A percentile compares a stretch with the other conserved stretches of the same genome.
These are phyloP conservation scores for Theretra japonica DNA, from an alignment of 2,888 invertebrate species.

Conservation along the genomic window DNA sequence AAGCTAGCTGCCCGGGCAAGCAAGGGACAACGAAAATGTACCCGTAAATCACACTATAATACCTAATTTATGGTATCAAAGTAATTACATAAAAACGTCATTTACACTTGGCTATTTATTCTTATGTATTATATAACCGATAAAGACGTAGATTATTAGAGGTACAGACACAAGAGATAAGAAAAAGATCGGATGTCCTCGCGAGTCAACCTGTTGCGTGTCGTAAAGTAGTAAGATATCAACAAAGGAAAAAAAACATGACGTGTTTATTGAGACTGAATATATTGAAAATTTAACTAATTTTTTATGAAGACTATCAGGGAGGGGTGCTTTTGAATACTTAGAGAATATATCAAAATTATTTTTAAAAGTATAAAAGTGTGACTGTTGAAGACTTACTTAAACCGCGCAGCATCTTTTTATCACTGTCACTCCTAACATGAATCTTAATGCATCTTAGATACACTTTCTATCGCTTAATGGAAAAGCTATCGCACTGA, in stretches of 20 bases:
- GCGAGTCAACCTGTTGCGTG: slow-evolving; percentile 1
- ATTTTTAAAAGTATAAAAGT: background rate
- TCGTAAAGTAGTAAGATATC: background rate
- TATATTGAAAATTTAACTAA: too few species aligned
- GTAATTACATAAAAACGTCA: too few species aligned
- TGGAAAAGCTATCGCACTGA: too few species aligned
- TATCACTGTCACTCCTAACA: background rate
- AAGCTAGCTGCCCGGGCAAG: too few species aligned
- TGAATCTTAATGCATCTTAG: too few species aligned
- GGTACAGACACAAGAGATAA: background rate
- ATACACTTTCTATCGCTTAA: too few species aligned
- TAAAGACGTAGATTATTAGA: background rate
- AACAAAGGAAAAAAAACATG: background rate
- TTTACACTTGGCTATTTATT: too few species aligned
- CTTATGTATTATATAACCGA: background rate
- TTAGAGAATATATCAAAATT: background rate
- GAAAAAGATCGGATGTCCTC: background rate
- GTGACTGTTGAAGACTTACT: background rate
- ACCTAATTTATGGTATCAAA: background rate
- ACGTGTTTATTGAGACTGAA: too few species aligned
- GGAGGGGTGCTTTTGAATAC: too few species aligned
- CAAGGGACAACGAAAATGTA: slow-evolving; percentile 17
- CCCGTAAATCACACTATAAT: slow-evolving; percentile 33
- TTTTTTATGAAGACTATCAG: too few species aligned
- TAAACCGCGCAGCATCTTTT: background rate